Percentiles rank a stretch among this genome's conserved stretches.
Conservation (phyloP, 2,888 invertebrate species). For the Sympetrum striolatum region DNA sequence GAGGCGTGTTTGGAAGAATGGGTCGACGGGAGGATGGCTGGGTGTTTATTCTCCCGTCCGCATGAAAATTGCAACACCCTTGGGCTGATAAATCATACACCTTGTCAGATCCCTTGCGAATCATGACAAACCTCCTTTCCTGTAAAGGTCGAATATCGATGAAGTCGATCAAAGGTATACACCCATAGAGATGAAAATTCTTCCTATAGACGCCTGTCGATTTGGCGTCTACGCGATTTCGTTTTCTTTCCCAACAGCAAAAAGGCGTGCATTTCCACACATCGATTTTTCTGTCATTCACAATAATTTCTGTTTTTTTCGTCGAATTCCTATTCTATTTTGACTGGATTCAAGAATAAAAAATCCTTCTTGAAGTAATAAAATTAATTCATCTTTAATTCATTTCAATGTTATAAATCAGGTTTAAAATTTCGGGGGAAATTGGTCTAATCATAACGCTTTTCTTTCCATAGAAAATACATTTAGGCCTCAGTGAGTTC, state of each 20-base stretch:
- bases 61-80: conserved; percentile 38
- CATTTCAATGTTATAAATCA: too few relatives aligned
- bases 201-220: neutral
- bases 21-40: neutral
- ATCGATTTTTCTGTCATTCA: neutral
- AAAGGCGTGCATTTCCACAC: neutral
- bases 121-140: conserved; percentile 12
- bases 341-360: too few relatives aligned
- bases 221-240: neutral
- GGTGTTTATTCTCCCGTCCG: conserved; percentile 15
- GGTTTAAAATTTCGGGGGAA: too few relatives aligned
- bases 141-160: conserved; percentile 39
- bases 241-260: neutral
- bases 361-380: too few relatives aligned
- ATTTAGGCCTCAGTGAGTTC: too few relatives aligned
- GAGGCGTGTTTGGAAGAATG: conserved; percentile 16
- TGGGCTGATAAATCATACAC: conserved; percentile 40
- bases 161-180: neutral
- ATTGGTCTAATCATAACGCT: too few relatives aligned
- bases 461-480: too few relatives aligned
- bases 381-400: too few relatives aligned
- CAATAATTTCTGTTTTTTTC: neutral
- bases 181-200: neutral
- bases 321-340: neutral
- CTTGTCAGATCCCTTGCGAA: conserved; percentile 35